These are phyloP conservation scores for Gymnoscopelus microlampas DNA, from an alignment of 2,797 vertebrate species.

Conservation along the genomic window DNA sequence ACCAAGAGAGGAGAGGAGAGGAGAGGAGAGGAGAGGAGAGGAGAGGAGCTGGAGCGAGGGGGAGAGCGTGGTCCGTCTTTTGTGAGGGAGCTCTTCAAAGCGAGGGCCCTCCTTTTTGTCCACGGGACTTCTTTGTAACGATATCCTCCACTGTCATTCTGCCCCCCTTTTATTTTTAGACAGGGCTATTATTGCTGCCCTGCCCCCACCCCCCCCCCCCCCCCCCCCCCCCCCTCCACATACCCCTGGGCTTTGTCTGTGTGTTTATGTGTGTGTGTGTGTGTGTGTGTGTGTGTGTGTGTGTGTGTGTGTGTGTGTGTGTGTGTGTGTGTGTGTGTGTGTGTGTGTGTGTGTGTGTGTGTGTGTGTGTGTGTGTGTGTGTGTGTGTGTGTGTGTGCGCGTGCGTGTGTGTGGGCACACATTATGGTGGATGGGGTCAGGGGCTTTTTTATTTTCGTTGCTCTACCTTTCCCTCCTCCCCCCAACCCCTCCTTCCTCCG, in stretches of 20 bases:
- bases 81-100: conserved; percentile 71
- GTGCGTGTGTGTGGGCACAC: background rate
- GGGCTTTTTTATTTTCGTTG: too few relatives aligned
- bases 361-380: too few relatives aligned
- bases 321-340: background rate
- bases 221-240: conserved; percentile 34
- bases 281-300: background rate
- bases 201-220: conserved; percentile 33
- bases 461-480: too few relatives aligned
- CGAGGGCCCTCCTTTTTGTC: conserved; percentile 64
- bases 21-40: conserved; percentile 32
- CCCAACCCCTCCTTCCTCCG: too few relatives aligned
- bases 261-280: background rate
- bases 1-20: conserved; percentile 28
- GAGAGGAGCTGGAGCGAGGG: background rate
- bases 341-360: too few relatives aligned
- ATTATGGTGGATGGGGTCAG: too few relatives aligned
- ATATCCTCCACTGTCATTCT: conserved; percentile 78
- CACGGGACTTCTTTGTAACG: conserved; percentile 74
- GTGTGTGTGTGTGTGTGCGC: background rate
- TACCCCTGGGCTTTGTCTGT: conserved; percentile 57
- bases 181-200: conserved; percentile 63
- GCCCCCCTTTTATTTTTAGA: conserved; percentile 79
- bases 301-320: background rate
- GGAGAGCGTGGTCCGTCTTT: conserved; percentile 64